Base-by-base conservation (phyloP, 2,113 vertebrate genomes). In the Lagopus leucura region DNA sequence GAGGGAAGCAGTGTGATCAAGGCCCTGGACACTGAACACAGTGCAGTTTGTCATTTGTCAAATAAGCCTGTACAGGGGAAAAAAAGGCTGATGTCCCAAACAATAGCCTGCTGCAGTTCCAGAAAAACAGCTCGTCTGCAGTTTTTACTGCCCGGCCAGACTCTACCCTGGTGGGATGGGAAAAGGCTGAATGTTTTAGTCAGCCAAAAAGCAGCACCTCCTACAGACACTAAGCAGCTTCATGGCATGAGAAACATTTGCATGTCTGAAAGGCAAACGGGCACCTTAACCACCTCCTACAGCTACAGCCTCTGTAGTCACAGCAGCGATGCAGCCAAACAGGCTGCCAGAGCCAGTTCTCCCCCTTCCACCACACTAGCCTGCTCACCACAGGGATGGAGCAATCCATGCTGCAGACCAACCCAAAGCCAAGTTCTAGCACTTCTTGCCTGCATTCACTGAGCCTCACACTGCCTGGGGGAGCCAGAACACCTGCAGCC, bases 201-300 rank as follows among this genome's bases (percentile, higher is more conserved):
- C 94, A 94, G 90, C 89, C 93, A 88, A 92, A 96, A 96, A 73
- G 87, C 91, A 85, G 89, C 81, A 95, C 91, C 91, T 94, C 96
- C 94, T 94, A 90, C 84, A 89, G 89, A 84, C 67, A 87, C 40
- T 2, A 15, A 82, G 89, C 75, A 89, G 30, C 87, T 74, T 57
- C 1, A 1, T 6, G 11, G 82, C 40, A 86, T 89, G 52, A 67
- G 63, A 69, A 90, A 52, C 34, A 82, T 69, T 54, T 76, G 86
- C 63, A 70, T 57, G 52, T 73, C 92, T 94, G 86, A 78, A 90
- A 90, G 79, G 63, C 86, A 89, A 92, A 86, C 3, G 3, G 64
- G 83, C 88, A 92, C 71, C 86, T 73, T 50, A 67, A 32, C 47
- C 52, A 88, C 64, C 86, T 88, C 88, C 90, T 78, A 19, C 57